Percentiles rank a stretch among this genome's conserved stretches.
Conservation (phyloP, 2,888 invertebrate genomes). For the Sinhomidia bicolor region DNA sequence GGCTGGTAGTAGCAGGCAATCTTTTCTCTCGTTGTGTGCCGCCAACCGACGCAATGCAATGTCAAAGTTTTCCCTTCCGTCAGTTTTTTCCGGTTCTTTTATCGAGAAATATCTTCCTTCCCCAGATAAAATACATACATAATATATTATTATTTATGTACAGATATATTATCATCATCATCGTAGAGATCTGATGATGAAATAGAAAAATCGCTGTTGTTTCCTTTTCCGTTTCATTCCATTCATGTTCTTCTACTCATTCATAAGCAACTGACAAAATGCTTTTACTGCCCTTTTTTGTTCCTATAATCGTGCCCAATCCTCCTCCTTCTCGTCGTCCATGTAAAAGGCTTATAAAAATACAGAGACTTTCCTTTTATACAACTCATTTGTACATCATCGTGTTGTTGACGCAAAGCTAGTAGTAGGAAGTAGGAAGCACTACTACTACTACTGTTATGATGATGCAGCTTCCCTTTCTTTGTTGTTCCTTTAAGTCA, state of each 20-base stretch:
- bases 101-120: constrained; percentile 22
- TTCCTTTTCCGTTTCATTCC: constrained; percentile 61
- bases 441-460: background rate
- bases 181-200: constrained; percentile 55
- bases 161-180: constrained; percentile 13
- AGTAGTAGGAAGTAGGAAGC: no score
- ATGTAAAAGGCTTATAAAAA: no score
- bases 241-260: constrained; percentile 17
- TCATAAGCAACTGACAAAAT: constrained; percentile 60
- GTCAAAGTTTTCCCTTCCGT: constrained; percentile 36
- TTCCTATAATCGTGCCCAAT: constrained; percentile 19
- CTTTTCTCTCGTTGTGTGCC: no score
- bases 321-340: no score
- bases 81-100: constrained; percentile 50
- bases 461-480: constrained; percentile 23
- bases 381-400: no score
- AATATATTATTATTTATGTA: constrained; percentile 9
- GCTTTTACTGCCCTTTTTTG: constrained; percentile 65
- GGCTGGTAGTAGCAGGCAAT: no score
- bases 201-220: constrained; percentile 69
- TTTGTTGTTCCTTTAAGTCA: background rate
- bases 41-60: background rate
- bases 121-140: background rate
- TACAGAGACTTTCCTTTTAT: no score
- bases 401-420: no score